These are phyloP conservation scores for Tinea semifulvella DNA, from an alignment of 2,888 invertebrate species.

Conservation along the genomic window DNA sequence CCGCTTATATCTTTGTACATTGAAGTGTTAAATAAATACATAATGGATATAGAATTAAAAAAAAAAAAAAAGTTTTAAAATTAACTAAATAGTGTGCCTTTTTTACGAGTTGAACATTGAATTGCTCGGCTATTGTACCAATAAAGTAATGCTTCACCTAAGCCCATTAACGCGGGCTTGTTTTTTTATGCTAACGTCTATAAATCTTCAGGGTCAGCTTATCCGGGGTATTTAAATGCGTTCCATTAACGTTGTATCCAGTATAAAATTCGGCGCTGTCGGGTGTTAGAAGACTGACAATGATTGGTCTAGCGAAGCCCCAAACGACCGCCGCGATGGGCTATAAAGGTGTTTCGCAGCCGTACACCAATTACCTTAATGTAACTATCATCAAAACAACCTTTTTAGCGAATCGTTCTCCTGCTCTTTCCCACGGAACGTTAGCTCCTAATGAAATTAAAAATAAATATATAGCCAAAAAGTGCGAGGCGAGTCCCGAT, in stretches of 20 bases:
- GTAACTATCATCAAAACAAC: slow-evolving; percentile 57
- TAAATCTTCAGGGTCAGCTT: slow-evolving; percentile 50
- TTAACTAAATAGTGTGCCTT: too few species aligned
- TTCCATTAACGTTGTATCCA: slow-evolving; percentile 49
- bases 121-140: too few species aligned
- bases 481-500: slow-evolving; percentile 25
- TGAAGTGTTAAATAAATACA: too few species aligned
- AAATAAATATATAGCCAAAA: slow-evolving; percentile 33
- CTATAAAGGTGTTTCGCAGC: slow-evolving; percentile 57
- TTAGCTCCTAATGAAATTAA: slow-evolving; percentile 52
- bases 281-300: slow-evolving; percentile 42
- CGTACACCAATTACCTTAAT: slow-evolving; percentile 61
- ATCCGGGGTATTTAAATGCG: slow-evolving; percentile 46
- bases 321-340: slow-evolving; percentile 48
- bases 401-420: slow-evolving; percentile 51
- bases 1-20: too few species aligned
- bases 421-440: slow-evolving; percentile 40
- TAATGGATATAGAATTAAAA: too few species aligned
- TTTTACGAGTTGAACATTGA: too few species aligned
- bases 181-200: slow-evolving; percentile 23
- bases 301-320: slow-evolving; percentile 48
- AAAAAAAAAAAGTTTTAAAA: too few species aligned
- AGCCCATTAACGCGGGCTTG: neutral
- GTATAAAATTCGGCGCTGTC: slow-evolving; percentile 37
- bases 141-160: too few species aligned